phyloP scores from a whole-genome alignment of 2,888 invertebrate species.

The Drosophila siamana region DNA sequence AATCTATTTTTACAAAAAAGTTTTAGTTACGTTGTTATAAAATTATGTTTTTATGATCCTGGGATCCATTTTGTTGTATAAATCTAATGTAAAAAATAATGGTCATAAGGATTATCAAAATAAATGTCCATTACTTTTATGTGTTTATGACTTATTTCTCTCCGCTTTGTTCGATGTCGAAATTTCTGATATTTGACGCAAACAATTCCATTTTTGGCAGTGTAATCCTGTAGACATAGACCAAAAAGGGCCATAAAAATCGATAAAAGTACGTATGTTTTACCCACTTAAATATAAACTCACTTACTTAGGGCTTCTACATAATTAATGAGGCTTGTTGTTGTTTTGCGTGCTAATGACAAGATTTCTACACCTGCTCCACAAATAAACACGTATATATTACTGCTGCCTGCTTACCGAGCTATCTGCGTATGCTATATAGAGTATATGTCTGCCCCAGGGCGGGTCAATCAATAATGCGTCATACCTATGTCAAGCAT shows the following conservation, averaged over 20 bases:
- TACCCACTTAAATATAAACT: neutral
- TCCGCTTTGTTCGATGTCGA: too few relatives aligned
- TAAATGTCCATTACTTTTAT: too few relatives aligned
- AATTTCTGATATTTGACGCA: neutral
- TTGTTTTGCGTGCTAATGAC: conserved; percentile 31
- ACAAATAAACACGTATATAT: conserved; percentile 31
- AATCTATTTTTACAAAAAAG: too few relatives aligned
- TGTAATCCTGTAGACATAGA: conserved; percentile 14
- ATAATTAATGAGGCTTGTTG: conserved; percentile 32
- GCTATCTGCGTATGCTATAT: neutral
- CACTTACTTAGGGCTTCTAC: conserved; percentile 18
- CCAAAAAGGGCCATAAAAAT: conserved; percentile 30
- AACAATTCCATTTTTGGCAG: conserved; percentile 9
- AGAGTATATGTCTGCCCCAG: neutral
- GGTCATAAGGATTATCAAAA: too few relatives aligned
- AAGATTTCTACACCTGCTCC: conserved; percentile 41
- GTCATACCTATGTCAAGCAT: conserved; percentile 52
- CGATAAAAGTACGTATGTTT: conserved; percentile 36
- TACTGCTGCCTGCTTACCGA: neutral
- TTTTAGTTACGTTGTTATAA: neutral
- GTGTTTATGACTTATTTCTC: too few relatives aligned
- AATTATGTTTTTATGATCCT: too few relatives aligned
- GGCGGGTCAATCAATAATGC: conserved; percentile 49
- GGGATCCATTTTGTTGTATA: too few relatives aligned
- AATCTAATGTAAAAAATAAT: too few relatives aligned